Percentiles rank a stretch among this genome's conserved stretches.
Evolutionary conservation across 2,888 invertebrate species (phyloP).

Genomic region (Athalia rosae): DNA sequence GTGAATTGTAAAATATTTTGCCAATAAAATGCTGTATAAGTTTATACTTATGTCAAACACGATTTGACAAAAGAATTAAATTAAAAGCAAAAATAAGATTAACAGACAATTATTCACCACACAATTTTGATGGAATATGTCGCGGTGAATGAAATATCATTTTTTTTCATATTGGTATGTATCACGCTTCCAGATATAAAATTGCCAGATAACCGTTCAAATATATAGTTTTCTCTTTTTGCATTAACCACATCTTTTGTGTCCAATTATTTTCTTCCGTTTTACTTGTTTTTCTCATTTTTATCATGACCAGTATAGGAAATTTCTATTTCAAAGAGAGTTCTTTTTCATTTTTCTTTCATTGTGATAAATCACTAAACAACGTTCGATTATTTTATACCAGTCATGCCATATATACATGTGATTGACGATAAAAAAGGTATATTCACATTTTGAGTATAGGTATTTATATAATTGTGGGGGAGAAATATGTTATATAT

Average conservation of each 20-base stretch:
- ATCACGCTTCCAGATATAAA: no score
- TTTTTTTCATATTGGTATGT: no score
- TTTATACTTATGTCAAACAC: no score
- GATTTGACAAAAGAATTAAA: no score
- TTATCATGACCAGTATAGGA: slow-evolving; percentile 19
- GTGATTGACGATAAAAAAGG: not conserved
- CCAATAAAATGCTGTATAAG: no score
- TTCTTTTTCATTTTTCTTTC: not conserved
- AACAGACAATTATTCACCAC: no score
- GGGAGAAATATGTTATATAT: not conserved
- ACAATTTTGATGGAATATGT: no score
- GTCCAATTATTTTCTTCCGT: not conserved
- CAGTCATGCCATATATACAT: slow-evolving; percentile 7
- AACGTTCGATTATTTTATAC: slow-evolving; percentile 14
- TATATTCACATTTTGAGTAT: slow-evolving; percentile 10
- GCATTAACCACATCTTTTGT: slow-evolving; percentile 1
- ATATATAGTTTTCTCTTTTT: slow-evolving; percentile 17
- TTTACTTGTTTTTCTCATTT: not conserved
- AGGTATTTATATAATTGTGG: no score
- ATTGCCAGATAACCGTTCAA: not conserved
- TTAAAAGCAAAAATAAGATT: no score
- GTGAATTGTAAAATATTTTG: no score
- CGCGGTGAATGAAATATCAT: no score
- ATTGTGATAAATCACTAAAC: slow-evolving; percentile 5
- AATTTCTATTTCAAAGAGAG: slow-evolving; percentile 34